phyloP scores from a whole-genome alignment of 2,113 vertebrate species.

The Tichodroma muraria region DNA sequence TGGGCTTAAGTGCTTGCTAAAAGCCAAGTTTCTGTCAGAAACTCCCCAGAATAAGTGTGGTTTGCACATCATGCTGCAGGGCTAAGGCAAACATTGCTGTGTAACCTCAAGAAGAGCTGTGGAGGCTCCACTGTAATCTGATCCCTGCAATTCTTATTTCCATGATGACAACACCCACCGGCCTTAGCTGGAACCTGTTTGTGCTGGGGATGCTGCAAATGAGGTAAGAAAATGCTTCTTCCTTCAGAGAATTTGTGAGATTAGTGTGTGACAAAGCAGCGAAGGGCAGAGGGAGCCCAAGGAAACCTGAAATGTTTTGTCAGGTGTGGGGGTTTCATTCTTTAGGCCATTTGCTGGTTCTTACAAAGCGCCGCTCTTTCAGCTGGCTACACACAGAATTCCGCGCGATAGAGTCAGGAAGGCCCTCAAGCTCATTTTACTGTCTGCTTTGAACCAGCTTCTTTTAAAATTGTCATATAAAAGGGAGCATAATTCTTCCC shows the following conservation, averaged over 20 bases:
- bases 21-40: constrained; percentile 8
- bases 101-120: background rate
- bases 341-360: background rate
- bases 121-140: background rate
- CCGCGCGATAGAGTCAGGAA: background rate
- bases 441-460: background rate
- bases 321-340: background rate
- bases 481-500: background rate
- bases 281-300: background rate
- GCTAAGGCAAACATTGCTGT: background rate
- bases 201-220: background rate
- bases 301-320: background rate
- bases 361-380: background rate
- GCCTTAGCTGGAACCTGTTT: background rate
- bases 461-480: background rate
- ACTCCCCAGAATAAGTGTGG: background rate
- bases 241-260: background rate
- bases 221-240: background rate
- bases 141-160: background rate
- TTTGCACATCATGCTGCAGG: background rate
- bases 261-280: background rate
- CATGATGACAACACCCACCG: background rate
- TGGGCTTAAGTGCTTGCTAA: background rate
- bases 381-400: background rate
- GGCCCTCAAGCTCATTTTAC: background rate